Evolutionary conservation across 2,797 vertebrate genomes (phyloP).

Genomic region (Lepus townsendii): DNA sequence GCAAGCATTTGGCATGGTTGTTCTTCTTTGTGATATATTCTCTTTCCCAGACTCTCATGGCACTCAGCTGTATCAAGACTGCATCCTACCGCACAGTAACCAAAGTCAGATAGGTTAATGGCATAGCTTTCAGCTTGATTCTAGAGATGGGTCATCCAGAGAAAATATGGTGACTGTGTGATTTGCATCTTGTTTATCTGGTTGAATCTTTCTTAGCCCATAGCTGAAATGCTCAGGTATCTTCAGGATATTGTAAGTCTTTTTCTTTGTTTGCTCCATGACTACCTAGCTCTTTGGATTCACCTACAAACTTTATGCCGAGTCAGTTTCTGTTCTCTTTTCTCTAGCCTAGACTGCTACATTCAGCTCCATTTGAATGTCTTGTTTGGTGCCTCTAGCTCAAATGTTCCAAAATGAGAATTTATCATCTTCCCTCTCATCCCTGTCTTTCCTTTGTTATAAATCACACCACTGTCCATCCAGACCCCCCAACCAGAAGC

Average conservation of each 20-base stretch:
- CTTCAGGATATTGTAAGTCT: background rate
- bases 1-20: background rate
- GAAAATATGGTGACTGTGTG: background rate
- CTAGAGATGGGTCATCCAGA: background rate
- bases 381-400: background rate
- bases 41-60: conserved; percentile 14
- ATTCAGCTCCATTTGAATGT: background rate
- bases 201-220: background rate
- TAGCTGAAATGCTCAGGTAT: background rate
- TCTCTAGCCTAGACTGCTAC: background rate
- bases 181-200: conserved; percentile 41
- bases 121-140: background rate
- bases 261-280: background rate
- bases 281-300: background rate
- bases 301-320: background rate
- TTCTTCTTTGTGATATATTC: background rate
- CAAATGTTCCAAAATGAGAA: background rate
- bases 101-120: background rate
- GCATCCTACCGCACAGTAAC: background rate
- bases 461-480: background rate
- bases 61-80: background rate
- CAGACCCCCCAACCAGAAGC: background rate
- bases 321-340: background rate
- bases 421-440: background rate
- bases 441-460: background rate